Evolutionary conservation across 2,113 vertebrate genomes (phyloP).

Genomic region (Diadophis punctatus): DNA sequence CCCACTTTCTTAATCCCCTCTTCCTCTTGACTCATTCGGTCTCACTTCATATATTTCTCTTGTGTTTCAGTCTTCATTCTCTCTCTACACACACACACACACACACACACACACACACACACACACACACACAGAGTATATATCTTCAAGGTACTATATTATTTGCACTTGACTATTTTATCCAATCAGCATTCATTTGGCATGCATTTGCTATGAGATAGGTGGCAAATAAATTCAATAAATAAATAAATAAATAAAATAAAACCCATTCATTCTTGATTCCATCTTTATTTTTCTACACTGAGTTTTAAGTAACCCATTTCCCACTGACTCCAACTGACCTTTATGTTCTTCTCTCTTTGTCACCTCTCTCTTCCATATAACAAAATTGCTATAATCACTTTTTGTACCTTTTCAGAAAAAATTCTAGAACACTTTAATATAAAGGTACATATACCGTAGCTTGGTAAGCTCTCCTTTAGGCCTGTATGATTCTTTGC

Average conservation of each 20-base stretch:
- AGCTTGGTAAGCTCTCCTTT: background rate
- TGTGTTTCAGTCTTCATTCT: too few species aligned
- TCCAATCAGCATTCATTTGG: background rate
- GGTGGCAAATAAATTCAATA: background rate
- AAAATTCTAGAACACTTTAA: background rate
- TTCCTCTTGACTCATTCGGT: background rate
- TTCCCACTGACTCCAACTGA: background rate
- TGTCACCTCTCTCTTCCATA: background rate
- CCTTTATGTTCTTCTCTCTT: background rate
- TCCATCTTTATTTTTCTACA: background rate
- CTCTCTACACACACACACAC: too few species aligned
- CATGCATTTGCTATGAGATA: background rate
- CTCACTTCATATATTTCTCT: background rate
- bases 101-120: too few species aligned
- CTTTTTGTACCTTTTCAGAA: background rate
- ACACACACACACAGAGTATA: too few species aligned
- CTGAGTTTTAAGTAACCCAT: background rate
- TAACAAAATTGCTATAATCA: background rate
- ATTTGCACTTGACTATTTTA: background rate
- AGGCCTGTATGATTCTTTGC: background rate
- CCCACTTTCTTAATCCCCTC: background rate
- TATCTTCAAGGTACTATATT: too few species aligned
- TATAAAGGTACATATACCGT: background rate
- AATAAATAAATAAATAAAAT: background rate
- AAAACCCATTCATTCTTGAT: background rate